Conservation (phyloP, 2,797 vertebrate genomes). For the Gymnoscopelus microlampas region DNA sequence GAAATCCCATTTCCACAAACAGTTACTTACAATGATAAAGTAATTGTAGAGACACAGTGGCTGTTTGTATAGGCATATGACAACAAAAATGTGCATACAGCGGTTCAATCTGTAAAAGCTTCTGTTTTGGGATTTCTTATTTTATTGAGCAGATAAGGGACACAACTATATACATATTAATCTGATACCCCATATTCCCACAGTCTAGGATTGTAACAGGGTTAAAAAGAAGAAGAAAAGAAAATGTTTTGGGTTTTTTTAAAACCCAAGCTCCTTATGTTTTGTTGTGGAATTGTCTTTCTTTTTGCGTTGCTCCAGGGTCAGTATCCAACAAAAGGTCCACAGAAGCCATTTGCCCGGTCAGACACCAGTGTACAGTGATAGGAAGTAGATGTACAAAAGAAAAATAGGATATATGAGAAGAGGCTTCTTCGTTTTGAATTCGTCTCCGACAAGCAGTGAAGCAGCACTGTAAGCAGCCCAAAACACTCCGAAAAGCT, state of each 20-base stretch:
- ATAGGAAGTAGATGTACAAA: constrained; percentile 99
- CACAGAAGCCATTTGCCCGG: constrained; percentile 44
- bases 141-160: constrained; percentile 81
- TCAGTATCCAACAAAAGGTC: constrained; percentile 67
- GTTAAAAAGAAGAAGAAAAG: constrained; percentile 55
- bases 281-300: constrained; percentile 30
- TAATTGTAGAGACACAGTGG: constrained; percentile 15
- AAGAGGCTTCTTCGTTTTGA: constrained; percentile 99
- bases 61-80: constrained; percentile 32
- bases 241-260: constrained; percentile 5
- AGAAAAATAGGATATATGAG: constrained; percentile 99
- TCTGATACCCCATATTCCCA: constrained; percentile 65
- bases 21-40: constrained; percentile 1
- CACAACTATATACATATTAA: constrained; percentile 87
- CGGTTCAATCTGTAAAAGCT: constrained; percentile 80
- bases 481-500: constrained; percentile 99
- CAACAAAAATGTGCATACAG: constrained; percentile 54
- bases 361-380: constrained; percentile 98
- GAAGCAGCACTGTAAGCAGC: constrained; percentile 98
- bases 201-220: constrained; percentile 47
- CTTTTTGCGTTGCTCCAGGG: constrained; percentile 33
- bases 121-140: constrained; percentile 63
- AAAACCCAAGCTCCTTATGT: constrained; percentile 49
- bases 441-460: constrained; percentile 96
- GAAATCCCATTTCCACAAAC: constrained; percentile 16